Evolutionary conservation across 2,888 invertebrate species (phyloP), one percentile per base, ranked within the genome.

Genomic region (Thumatha senex): DNA sequence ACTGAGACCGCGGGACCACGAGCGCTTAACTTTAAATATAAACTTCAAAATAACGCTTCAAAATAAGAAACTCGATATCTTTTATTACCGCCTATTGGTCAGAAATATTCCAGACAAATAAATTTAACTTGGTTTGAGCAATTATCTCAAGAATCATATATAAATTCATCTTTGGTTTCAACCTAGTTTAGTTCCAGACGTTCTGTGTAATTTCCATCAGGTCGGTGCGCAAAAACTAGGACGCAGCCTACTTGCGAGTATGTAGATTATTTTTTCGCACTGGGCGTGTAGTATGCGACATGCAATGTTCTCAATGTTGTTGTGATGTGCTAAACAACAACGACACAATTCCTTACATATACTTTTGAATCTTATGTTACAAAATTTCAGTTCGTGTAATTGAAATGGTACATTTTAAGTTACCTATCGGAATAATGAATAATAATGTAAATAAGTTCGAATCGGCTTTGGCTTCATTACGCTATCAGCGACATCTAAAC

Each of bases 181-280:
- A 53, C 64, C 76, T 68, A 74, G 72, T 74, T 79, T 71, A 65
- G 55, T 64, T 72, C 66, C 58, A 68, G 72, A 61, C 54, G 57
- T 65, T 67, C 66, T 57, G 64, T 58, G 63, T 71, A 63, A 65
- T 71, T 70, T 63, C 62, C 68, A 72, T 70, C 72, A 73, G 80
- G 80, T 74, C 80, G 78, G 71, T 80, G 78, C 66, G 70, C 77
- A 67, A 60, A 70, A 83, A 70, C 56, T 78, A 65, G 79, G 65
- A 41, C 76, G 61, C 61, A 70, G 51, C 68, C 76, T 73, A 78
- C 71, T 72, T 76, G 46, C 38, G 40, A 57, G 51, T 43, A 53
- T 60, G 51, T 40, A 41, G 15, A 48, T 45, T 51, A n/a, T 57
- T 61, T 58, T 24, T 24, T 24, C 55, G 40, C 51, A 33, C 46